A percentile compares a stretch with the other conserved stretches of the same genome.
These are phyloP conservation scores for Falco rusticolus DNA, from an alignment of 2,797 vertebrate genomes.

Conservation along the genomic window DNA sequence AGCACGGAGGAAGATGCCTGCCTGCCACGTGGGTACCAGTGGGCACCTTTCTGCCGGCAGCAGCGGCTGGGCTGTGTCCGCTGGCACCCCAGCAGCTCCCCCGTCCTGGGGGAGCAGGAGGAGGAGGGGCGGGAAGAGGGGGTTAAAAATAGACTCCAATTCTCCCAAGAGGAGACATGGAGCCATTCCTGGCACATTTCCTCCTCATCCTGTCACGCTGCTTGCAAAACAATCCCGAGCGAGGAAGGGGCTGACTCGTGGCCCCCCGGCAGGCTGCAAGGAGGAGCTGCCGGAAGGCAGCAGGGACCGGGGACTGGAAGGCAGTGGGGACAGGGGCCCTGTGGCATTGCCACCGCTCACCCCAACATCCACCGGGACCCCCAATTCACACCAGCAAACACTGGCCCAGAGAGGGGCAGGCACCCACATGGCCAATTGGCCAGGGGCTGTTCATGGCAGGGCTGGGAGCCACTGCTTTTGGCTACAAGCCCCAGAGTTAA, in stretches of 20 bases:
- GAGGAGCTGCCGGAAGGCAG: not conserved
- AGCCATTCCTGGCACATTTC: constrained; percentile 69
- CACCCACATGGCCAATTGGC: rapidly evolving
- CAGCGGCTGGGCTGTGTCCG: not conserved
- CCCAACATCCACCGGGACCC: rapidly evolving
- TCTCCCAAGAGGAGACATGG: constrained; percentile 31
- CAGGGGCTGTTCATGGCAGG: rapidly evolving
- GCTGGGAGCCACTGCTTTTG: not conserved
- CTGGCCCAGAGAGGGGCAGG: rapidly evolving
- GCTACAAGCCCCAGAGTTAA: not conserved
- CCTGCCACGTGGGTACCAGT: rapidly evolving
- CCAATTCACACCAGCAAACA: not conserved
- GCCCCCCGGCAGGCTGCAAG: not conserved
- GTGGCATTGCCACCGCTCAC: rapidly evolving
- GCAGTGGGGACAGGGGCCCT: not conserved
- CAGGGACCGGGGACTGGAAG: rapidly evolving
- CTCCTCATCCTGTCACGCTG: constrained; percentile 67
- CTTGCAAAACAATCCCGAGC: constrained; percentile 48
- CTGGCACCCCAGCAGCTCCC: not conserved
- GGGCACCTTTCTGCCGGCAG: not conserved
- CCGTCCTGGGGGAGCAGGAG: not conserved
- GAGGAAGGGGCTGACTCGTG: constrained; percentile 30
- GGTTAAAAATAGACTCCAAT: constrained; percentile 54
- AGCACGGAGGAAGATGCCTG: not conserved
- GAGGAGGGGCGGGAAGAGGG: not conserved